These are phyloP conservation scores for Tragopan temminckii DNA, from an alignment of 2,797 vertebrate genomes.

Conservation along the genomic window DNA sequence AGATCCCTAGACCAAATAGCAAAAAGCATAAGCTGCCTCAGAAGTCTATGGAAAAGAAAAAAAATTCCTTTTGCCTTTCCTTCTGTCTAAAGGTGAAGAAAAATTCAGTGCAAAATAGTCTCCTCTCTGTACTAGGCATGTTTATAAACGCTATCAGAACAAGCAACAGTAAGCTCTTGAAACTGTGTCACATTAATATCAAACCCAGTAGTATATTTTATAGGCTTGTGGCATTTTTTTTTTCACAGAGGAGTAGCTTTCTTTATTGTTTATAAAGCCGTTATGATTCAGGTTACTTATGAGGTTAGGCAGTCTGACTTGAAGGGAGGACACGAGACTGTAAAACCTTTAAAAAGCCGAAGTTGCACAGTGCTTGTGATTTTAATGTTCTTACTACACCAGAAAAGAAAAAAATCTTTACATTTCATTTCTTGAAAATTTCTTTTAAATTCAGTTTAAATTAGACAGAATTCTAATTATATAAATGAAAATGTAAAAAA, in stretches of 20 bases:
- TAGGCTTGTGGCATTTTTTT: not conserved
- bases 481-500: not conserved
- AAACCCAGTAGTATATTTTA: not conserved
- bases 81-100: not conserved
- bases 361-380: not conserved
- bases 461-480: not conserved
- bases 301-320: not conserved
- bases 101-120: not conserved
- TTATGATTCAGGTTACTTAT: not conserved
- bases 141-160: not conserved
- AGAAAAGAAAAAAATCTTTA: not conserved
- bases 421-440: not conserved
- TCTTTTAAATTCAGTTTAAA: not conserved
- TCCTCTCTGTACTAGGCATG: not conserved
- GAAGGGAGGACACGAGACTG: not conserved
- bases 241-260: not conserved
- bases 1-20: fast-evolving
- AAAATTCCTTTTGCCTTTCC: not conserved
- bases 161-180: not conserved
- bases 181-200: not conserved
- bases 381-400: not conserved
- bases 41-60: not conserved
- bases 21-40: not conserved
- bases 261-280: not conserved
- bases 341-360: not conserved